Evolutionary conservation across 1,140 invertebrate genomes (phyloP).

Genomic region (Anoplolepis gracilipes): DNA sequence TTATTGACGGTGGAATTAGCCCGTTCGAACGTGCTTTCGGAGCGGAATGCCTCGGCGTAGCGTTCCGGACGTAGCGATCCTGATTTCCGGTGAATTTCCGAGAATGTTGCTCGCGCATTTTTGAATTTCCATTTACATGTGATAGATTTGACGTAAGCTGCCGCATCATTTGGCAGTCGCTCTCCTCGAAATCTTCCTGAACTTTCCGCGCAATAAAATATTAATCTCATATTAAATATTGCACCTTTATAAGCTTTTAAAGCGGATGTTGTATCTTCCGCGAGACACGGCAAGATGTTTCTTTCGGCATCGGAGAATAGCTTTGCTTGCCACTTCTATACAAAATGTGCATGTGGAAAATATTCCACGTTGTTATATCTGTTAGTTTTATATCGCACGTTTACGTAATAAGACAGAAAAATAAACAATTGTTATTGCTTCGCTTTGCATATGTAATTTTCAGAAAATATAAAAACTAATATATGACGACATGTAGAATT

Average conservation of each 20-base stretch:
- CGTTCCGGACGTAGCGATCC: conserved; percentile 43
- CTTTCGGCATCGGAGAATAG: not conserved
- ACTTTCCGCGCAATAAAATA: conserved; percentile 35
- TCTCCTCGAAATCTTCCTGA: not conserved
- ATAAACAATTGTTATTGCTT: not conserved
- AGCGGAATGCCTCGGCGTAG: conserved; percentile 38
- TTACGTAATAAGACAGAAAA: not conserved
- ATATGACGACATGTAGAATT: not conserved
- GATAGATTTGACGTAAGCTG: conserved; percentile 19
- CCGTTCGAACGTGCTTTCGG: conserved; percentile 58
- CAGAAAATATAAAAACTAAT: not conserved
- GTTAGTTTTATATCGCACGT: not conserved
- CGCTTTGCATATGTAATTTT: not conserved
- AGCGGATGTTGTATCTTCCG: conserved; percentile 16
- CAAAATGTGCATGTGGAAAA: not conserved
- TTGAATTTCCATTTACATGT: conserved; percentile 52
- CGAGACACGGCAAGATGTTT: not conserved
- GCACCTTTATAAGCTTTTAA: conserved; percentile 11
- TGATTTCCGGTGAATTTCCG: conserved; percentile 62
- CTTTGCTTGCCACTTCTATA: not conserved
- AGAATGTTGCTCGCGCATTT: conserved; percentile 26
- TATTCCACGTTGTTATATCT: not conserved
- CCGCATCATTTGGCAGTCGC: not conserved
- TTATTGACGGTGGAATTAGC: conserved; percentile 75
- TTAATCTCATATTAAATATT: conserved; percentile 37